phyloP scores from a whole-genome alignment of 1,140 invertebrate genomes.

The Pentalonia nigronervosa region DNA sequence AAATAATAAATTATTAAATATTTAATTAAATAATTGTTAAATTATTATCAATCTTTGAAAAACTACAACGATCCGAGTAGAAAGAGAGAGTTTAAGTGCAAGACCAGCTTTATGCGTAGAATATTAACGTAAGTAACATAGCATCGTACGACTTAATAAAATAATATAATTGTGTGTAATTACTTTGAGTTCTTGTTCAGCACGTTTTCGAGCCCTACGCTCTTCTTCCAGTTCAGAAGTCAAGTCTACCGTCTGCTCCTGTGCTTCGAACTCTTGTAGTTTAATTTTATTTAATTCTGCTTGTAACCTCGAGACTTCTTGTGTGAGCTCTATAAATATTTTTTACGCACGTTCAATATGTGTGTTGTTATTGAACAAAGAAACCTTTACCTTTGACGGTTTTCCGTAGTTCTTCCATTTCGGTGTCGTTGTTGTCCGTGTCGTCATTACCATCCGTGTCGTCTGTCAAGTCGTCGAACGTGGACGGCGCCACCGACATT shows the following conservation, averaged over 20 bases:
- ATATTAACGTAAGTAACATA: no score
- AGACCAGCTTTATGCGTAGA: background rate
- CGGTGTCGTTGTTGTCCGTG: slow-evolving; percentile 68
- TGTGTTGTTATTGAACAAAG: no score
- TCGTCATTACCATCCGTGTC: slow-evolving; percentile 67
- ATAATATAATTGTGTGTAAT: background rate
- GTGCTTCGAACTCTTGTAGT: slow-evolving; percentile 75
- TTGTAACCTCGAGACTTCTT: slow-evolving; percentile 72
- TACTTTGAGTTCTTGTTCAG: slow-evolving; percentile 67
- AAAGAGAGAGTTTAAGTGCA: background rate
- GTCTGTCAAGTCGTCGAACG: slow-evolving; percentile 61
- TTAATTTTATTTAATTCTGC: slow-evolving; percentile 72
- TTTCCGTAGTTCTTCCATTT: slow-evolving; percentile 73
- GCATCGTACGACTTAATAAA: background rate
- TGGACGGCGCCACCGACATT: slow-evolving; percentile 59
- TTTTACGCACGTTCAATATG: background rate
- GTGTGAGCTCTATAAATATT: slow-evolving; percentile 68
- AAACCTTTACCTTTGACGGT: slow-evolving; percentile 67
- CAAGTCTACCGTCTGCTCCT: slow-evolving; percentile 68
- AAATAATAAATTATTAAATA: no score
- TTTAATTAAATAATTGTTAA: no score
- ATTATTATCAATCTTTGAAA: background rate
- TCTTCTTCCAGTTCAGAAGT: slow-evolving; percentile 69
- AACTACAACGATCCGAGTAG: background rate
- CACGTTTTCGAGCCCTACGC: slow-evolving; percentile 64